These are phyloP conservation scores for Gila robusta DNA, from an alignment of 2,797 vertebrate species.

Conservation along the genomic window DNA sequence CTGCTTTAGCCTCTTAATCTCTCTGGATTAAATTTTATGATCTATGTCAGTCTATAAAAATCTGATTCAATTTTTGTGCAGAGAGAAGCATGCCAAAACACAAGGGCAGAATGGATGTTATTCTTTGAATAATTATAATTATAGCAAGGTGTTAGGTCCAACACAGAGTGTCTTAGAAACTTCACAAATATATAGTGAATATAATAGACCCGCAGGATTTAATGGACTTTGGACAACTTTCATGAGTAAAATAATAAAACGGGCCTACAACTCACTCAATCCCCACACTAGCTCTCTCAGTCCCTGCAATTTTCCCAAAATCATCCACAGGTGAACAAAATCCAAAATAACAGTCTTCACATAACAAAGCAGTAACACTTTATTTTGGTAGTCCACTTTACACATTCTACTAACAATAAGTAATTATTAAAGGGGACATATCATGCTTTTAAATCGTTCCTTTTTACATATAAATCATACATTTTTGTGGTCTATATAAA, in stretches of 20 bases:
- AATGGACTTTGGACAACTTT: background rate
- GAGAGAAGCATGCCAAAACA: background rate
- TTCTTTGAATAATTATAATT: background rate
- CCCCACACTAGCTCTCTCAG: background rate
- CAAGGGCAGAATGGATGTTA: background rate
- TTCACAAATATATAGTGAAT: background rate
- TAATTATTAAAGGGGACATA: background rate
- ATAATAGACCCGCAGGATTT: background rate
- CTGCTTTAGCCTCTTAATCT: constrained; percentile 41
- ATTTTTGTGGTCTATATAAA: no score
- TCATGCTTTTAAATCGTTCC: no score
- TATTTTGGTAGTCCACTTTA: background rate
- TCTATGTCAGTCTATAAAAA: constrained; percentile 72
- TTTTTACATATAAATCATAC: no score
- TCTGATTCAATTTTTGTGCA: background rate
- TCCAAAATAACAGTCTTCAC: background rate
- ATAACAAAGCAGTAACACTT: background rate
- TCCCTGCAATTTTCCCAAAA: background rate
- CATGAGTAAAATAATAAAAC: background rate
- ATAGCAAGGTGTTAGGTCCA: background rate
- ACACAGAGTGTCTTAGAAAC: background rate
- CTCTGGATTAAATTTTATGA: constrained; percentile 79
- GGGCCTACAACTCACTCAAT: background rate
- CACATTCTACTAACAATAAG: background rate
- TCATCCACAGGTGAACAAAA: background rate